These are phyloP conservation scores for Urocolius indicus DNA, from an alignment of 2,113 vertebrate species.

Conservation along the genomic window DNA sequence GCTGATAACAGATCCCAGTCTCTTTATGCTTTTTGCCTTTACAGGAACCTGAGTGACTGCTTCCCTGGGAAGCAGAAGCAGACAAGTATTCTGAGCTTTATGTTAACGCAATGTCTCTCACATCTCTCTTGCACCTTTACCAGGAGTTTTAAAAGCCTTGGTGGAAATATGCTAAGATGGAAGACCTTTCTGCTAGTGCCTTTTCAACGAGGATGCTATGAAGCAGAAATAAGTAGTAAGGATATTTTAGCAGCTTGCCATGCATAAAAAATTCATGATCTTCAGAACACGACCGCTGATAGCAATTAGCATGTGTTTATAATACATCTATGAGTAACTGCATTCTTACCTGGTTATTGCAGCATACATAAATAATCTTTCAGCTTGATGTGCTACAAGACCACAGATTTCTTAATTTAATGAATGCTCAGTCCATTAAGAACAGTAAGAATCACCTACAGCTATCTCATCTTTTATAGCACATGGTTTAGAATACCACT, in stretches of 20 bases:
- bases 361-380: constrained; percentile 3
- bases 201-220: neutral
- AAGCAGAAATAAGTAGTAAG: constrained; percentile 7
- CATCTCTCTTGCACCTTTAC: constrained; percentile 28
- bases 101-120: constrained; percentile 41
- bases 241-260: constrained; percentile 21
- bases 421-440: neutral
- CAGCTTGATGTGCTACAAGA: neutral
- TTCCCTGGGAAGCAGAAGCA: constrained; percentile 27
- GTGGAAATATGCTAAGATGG: neutral
- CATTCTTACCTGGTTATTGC: constrained; percentile 22
- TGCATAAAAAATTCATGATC: neutral
- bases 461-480: neutral
- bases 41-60: neutral
- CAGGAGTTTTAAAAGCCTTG: neutral
- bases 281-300: neutral
- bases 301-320: constrained; percentile 36
- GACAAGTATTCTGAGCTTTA: constrained; percentile 10
- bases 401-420: neutral
- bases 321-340: neutral
- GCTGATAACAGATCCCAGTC: constrained; percentile 22
- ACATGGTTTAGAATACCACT: neutral
- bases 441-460: neutral
- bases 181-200: neutral
- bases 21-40: constrained; percentile 5